Conservation (phyloP, 2,113 vertebrate genomes). For the Sakesphorus luctuosus region DNA sequence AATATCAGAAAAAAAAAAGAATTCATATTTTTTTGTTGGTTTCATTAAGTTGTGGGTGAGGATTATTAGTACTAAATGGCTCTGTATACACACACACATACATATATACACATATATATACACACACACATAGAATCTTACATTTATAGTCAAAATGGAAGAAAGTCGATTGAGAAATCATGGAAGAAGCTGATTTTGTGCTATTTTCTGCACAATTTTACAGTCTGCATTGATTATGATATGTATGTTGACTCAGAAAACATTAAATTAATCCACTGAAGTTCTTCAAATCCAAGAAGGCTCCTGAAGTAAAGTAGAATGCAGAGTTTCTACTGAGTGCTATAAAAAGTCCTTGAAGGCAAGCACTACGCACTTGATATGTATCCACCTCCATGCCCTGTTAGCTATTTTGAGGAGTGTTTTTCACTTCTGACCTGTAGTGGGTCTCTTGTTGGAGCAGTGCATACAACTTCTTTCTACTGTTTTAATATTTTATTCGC, state of each 20-base stretch:
- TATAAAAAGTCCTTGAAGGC: not conserved
- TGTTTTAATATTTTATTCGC: not conserved
- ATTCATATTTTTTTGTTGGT: not conserved
- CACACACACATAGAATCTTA: not conserved
- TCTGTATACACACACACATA: rapidly evolving
- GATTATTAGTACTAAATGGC: not conserved
- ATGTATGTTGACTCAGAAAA: not conserved
- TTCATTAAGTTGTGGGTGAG: not conserved
- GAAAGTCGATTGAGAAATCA: not conserved
- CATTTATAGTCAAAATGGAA: not conserved
- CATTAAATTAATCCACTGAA: not conserved
- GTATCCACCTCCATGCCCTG: not conserved
- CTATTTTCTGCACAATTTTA: not conserved
- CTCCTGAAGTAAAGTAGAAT: not conserved
- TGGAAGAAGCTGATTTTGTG: not conserved
- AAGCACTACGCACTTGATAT: not conserved
- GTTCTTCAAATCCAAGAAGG: not conserved
- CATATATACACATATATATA: rapidly evolving
- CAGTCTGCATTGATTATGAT: not conserved
- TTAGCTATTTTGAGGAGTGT: not conserved
- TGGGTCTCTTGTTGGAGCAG: not conserved
- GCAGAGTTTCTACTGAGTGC: not conserved
- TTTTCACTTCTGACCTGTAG: not conserved
- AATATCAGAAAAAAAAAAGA: not conserved
- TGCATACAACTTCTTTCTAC: not conserved